These are phyloP conservation scores for Cotesia chilonis DNA, from an alignment of 1,140 invertebrate genomes.

Conservation along the genomic window DNA sequence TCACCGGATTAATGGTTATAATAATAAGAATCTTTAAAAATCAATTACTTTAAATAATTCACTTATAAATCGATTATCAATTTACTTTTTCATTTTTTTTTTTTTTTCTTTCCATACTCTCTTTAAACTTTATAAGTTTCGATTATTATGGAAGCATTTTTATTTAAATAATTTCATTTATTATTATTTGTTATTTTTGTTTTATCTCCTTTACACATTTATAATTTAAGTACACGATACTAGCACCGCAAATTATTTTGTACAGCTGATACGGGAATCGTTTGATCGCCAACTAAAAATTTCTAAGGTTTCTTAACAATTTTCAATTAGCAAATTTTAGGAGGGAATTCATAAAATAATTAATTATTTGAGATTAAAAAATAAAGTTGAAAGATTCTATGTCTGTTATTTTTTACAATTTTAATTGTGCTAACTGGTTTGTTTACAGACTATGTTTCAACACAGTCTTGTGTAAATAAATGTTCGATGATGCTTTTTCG, in stretches of 20 bases:
- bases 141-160: constrained; percentile 58
- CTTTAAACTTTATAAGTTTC: constrained; percentile 1
- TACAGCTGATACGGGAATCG: constrained; percentile 49
- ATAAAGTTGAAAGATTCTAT: too few relatives aligned
- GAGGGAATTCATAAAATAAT: background rate
- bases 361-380: too few relatives aligned
- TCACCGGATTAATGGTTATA: constrained; percentile 46
- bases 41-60: constrained; percentile 6
- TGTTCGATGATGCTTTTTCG: too few relatives aligned
- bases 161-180: constrained; percentile 21
- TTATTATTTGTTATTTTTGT: constrained; percentile 38
- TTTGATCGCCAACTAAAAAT: background rate
- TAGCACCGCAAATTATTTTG: constrained; percentile 62
- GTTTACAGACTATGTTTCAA: too few relatives aligned
- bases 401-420: too few relatives aligned
- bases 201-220: constrained; percentile 40
- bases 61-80: constrained; percentile 10
- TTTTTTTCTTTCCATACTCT: background rate
- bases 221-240: constrained; percentile 58
- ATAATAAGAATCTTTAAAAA: constrained; percentile 44
- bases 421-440: too few relatives aligned
- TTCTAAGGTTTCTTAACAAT: constrained; percentile 3
- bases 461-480: too few relatives aligned
- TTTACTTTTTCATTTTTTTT: background rate
- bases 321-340: background rate